Evolutionary conservation across 1,140 invertebrate species (phyloP), one percentile per base, ranked within the genome.

Genomic region (Sycobia sp.): DNA sequence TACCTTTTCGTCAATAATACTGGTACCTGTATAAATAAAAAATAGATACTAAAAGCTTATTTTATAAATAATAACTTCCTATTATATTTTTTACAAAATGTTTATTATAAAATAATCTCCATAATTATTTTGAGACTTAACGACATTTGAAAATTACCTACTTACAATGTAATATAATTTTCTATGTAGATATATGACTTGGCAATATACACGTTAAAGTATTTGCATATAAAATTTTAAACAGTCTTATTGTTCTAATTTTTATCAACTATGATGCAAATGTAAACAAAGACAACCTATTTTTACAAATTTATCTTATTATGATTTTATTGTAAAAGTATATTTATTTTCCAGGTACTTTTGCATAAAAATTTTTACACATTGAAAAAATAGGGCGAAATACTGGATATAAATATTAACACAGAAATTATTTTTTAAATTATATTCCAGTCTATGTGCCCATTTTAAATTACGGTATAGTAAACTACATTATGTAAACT

Each of bases 91-190:
- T 29, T 43, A 43, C 9, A 43, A 55, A 41, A 55, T 29, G 22
- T 65, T 60, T 65, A 66, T 61, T 66, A 62, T 61, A 62, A 57
- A 66, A 66, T 66, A 39, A 13, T 54, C 32, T 51, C 9, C 22
- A 32, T 46, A 16, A 41, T 34, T 32, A 60, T 34, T n/a, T 29
- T 46, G 18, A 47, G 8, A 34, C 29, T 29, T 18, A 18, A 49
- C 10, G 23, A 38, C 10, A 49, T 36, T 27, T 49, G 16, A 27
- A 51, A 51, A 29, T 1, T 47, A 27, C 9, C 13, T 50, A 41
- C 34, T 56, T 56, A 41, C 23, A 46, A 18, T 49, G 23, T 25
- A 44, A 54, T 47, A 62, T 55, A n/a, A n/a, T n/a, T n/a, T n/a
- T n/a, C n/a, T n/a, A n/a, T n/a, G 23, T 41, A 55, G 44, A 55